Evolutionary conservation across 2,888 invertebrate genomes (phyloP), one percentile per base, ranked within the genome.

Genomic region (Dasypogon diadema): DNA sequence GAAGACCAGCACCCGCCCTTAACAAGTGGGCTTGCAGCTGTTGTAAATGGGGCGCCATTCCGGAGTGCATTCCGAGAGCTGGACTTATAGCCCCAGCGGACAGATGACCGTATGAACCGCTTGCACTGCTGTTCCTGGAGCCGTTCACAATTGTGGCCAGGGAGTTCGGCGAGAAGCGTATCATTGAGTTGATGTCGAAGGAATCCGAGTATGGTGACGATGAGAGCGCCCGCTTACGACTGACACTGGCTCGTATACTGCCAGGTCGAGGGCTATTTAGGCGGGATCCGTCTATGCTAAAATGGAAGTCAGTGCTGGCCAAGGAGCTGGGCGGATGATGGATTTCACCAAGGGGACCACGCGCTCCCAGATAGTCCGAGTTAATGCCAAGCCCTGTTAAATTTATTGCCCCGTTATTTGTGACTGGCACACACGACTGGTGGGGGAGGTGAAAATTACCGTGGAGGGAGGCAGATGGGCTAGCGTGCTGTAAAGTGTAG

Each of bases 91-190:
- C 93, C 80, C 92, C 96, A 81, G 97, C 97, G 79, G 97, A 97
- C 79, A 98, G 90, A 87, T 98, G 98, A 18, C 98, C 98, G 88
- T 98, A 98, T 78, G 97, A 97, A 56, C 98, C 98, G 81, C 97
- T 97, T 3, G 95, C 94, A 30, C 95, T 93, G 14, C 94, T 94
- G 77, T 95, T 94, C 79, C 96, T 88, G 0, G 96, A 96, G 16
- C 95, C 93, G 83, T 92, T 93, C 80, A 93, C 92, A 80, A 92
- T 89, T 60, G 92, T 92, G 8, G 92, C 94, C 80, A 98, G 87
- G 22, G 97, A 96, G 81, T 96, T 95, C 3, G 98, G 98, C 4
- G 97, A 97, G 81, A 97, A 97, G 77, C 98, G 91, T 80, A 98
- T 98, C 89, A 98, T 94, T 74, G 97, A 96, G 83, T 97, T 97